A percentile compares a stretch with the other conserved stretches of the same genome.
These are phyloP conservation scores for Cranoglanis bouderius DNA, from an alignment of 2,113 vertebrate species.

Conservation along the genomic window DNA sequence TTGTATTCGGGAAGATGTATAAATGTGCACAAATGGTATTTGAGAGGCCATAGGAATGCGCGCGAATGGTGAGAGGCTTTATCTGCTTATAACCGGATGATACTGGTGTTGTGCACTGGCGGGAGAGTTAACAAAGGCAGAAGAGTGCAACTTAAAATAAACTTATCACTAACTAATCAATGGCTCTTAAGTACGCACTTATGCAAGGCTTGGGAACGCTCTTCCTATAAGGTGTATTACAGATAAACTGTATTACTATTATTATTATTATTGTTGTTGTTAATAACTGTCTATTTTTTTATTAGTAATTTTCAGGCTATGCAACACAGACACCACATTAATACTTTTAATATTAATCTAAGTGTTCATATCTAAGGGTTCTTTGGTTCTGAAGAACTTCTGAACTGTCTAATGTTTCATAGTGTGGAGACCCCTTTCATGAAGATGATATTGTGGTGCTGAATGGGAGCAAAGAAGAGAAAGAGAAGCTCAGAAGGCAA, in stretches of 20 bases:
- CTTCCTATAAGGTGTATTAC: neutral
- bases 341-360: neutral
- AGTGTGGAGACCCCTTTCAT: slow-evolving; percentile 77
- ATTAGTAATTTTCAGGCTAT: neutral
- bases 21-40: too few species aligned
- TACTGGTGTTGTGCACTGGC: too few species aligned
- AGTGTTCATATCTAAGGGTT: neutral
- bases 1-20: too few species aligned
- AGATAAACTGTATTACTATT: neutral
- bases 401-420: neutral
- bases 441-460: slow-evolving; percentile 81
- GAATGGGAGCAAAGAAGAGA: slow-evolving; percentile 87
- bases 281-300: neutral
- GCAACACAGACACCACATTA: neutral
- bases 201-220: neutral
- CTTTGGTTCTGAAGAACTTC: neutral
- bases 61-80: too few species aligned
- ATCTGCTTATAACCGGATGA: too few species aligned
- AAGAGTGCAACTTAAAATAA: too few species aligned
- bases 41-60: too few species aligned
- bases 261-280: too few species aligned
- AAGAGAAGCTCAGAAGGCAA: slow-evolving; percentile 78
- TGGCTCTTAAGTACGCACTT: neutral
- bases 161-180: neutral
- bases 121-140: too few species aligned